Evolutionary conservation across 2,113 vertebrate genomes (phyloP).

Genomic region (Protobothrops flavoviridis): DNA sequence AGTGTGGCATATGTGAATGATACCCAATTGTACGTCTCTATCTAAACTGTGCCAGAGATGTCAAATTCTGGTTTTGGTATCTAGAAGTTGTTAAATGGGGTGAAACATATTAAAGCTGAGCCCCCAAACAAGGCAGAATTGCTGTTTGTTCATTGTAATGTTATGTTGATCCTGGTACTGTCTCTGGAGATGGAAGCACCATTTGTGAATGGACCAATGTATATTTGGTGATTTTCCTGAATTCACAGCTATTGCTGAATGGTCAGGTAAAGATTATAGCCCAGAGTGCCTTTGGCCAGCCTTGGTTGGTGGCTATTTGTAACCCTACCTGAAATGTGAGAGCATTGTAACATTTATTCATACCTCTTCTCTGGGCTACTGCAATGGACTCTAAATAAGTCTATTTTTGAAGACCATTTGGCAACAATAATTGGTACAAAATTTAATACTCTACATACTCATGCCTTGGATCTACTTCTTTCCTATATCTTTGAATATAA

Average conservation of each 20-base stretch:
- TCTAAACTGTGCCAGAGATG: neutral
- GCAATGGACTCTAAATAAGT: neutral
- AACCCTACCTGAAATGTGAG: neutral
- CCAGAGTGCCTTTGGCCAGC: neutral
- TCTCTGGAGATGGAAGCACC: neutral
- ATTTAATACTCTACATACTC: neutral
- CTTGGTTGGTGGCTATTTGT: neutral
- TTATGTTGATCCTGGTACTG: neutral
- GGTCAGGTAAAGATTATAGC: neutral
- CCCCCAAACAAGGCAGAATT: neutral
- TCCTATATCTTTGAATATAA: neutral
- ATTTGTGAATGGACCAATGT: neutral
- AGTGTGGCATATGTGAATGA: neutral
- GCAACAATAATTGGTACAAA: neutral
- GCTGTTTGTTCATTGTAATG: neutral
- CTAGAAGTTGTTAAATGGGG: neutral
- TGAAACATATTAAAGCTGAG: neutral
- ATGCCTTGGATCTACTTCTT: neutral
- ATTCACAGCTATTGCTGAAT: neutral
- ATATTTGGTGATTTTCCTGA: neutral
- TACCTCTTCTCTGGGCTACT: neutral
- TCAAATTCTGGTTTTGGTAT: neutral
- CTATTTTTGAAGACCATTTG: neutral
- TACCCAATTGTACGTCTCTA: neutral
- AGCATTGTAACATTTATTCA: neutral